These are phyloP conservation scores for Pseudopipra pipra DNA, from an alignment of 2,113 vertebrate genomes.

Conservation along the genomic window DNA sequence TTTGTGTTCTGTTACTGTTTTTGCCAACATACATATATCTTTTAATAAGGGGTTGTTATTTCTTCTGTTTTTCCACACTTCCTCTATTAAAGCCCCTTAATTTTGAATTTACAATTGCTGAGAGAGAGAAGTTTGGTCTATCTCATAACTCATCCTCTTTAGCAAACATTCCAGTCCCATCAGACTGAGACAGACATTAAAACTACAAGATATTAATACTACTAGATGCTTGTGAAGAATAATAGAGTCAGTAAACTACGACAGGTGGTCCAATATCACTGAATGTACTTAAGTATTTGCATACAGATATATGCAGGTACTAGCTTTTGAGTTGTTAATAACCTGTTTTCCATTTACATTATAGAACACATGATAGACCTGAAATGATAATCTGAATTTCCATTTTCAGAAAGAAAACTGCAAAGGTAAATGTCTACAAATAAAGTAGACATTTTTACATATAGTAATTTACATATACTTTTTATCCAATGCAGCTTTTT, in stretches of 20 bases:
- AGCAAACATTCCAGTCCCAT: too few relatives aligned
- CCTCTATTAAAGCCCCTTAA: too few relatives aligned
- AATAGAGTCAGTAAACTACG: neutral
- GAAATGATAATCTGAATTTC: neutral
- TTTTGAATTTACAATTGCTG: too few relatives aligned
- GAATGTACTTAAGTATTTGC: neutral
- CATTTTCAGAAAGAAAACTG: neutral
- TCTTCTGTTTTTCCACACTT: too few relatives aligned
- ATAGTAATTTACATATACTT: neutral
- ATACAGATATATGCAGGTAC: neutral
- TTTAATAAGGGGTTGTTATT: too few relatives aligned
- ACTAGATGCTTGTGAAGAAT: neutral
- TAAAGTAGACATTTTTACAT: too few relatives aligned
- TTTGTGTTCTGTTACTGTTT: too few relatives aligned
- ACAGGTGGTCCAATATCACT: neutral
- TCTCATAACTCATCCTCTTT: too few relatives aligned
- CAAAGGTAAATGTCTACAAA: neutral
- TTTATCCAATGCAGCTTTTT: neutral
- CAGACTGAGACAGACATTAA: neutral
- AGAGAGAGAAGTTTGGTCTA: too few relatives aligned
- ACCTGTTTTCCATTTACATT: neutral
- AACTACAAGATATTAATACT: neutral
- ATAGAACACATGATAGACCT: neutral
- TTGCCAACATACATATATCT: too few relatives aligned
- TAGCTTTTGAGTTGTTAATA: neutral